Conservation (phyloP, 2,888 invertebrate genomes). For the Lasiommata megera region DNA sequence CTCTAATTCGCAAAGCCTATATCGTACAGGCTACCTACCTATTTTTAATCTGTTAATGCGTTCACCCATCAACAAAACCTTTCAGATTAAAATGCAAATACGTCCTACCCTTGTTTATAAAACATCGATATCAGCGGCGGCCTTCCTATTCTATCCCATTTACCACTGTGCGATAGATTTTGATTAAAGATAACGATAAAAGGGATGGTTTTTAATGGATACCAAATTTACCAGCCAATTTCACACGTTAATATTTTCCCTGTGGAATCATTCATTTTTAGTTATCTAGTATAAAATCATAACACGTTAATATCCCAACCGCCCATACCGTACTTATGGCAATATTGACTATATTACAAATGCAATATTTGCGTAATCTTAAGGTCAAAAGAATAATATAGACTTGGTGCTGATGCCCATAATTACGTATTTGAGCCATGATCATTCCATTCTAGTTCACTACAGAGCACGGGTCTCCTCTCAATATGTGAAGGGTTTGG, state of each 20-base stretch:
- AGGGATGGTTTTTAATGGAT: neutral
- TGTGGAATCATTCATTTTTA: neutral
- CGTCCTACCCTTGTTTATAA: conserved; percentile 11
- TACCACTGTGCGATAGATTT: conserved; percentile 1
- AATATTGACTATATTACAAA: too few species aligned
- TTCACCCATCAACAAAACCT: conserved; percentile 1
- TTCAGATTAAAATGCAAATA: conserved; percentile 22
- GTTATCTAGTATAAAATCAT: too few species aligned
- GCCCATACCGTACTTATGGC: too few species aligned
- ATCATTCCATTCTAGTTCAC: too few species aligned
- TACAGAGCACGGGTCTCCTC: too few species aligned
- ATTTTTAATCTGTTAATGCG: conserved; percentile 20
- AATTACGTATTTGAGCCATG: too few species aligned
- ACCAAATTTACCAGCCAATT: neutral
- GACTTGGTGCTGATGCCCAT: too few species aligned
- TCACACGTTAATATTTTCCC: neutral
- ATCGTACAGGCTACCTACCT: neutral
- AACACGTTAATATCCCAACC: too few species aligned
- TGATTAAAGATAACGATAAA: conserved; percentile 12
- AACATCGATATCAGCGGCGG: conserved; percentile 10
- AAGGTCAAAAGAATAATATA: too few species aligned
- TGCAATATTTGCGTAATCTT: too few species aligned
- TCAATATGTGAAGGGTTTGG: too few species aligned
- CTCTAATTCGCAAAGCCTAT: neutral
- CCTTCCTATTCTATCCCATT: conserved; percentile 4